A percentile compares a stretch with the other conserved stretches of the same genome.
Conservation (phyloP, 2,888 invertebrate species). For the Taenaris catops region DNA sequence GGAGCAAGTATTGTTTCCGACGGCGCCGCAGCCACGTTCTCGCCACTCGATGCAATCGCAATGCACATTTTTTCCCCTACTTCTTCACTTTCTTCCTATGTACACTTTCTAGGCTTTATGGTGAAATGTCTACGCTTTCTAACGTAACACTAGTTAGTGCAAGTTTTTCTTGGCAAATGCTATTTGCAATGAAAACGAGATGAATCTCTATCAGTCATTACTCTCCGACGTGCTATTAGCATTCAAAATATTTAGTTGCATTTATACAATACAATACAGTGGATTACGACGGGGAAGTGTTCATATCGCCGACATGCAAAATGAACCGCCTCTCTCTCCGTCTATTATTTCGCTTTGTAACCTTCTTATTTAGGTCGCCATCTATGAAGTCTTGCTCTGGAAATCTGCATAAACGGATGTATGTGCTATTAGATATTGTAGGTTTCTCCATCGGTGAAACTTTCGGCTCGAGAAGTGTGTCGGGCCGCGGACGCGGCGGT, state of each 20-base stretch:
- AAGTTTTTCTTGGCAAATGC: slow-evolving; percentile 66
- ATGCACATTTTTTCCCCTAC: slow-evolving; percentile 64
- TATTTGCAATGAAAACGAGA: slow-evolving; percentile 71
- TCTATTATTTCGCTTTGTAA: slow-evolving; percentile 49
- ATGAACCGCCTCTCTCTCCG: slow-evolving; percentile 44
- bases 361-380: slow-evolving; percentile 61
- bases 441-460: slow-evolving; percentile 76
- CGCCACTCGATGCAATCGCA: slow-evolving; percentile 51
- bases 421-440: slow-evolving; percentile 70
- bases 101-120: slow-evolving; percentile 77
- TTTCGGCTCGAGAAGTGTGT: slow-evolving; percentile 71
- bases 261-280: neutral
- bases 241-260: slow-evolving; percentile 1
- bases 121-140: slow-evolving; percentile 75
- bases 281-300: too few species aligned
- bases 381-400: slow-evolving; percentile 68
- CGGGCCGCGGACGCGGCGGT: slow-evolving; percentile 46
- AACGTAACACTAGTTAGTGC: slow-evolving; percentile 72
- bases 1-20: slow-evolving; percentile 49
- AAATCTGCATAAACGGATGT: slow-evolving; percentile 79
- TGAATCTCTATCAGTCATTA: slow-evolving; percentile 39
- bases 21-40: slow-evolving; percentile 34
- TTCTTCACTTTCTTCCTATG: slow-evolving; percentile 77
- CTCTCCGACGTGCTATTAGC: slow-evolving; percentile 2
- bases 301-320: slow-evolving; percentile 28